phyloP scores from a whole-genome alignment of 2,113 vertebrate species.

The Stomatorhinus ivindoensis region DNA sequence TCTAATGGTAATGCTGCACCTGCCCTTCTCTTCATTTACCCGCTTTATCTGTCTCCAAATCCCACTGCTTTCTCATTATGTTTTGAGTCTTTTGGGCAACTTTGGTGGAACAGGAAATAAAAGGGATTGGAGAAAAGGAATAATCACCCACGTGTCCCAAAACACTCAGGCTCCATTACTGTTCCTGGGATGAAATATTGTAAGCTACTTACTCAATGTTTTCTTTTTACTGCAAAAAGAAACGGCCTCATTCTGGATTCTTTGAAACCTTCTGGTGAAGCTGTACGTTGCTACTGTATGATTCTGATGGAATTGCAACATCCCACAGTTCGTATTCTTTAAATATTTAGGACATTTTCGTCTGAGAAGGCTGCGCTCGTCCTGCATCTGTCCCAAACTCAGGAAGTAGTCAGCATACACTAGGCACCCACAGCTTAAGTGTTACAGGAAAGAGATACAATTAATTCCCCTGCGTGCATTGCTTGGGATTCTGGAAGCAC shows the following conservation, averaged over 20 bases:
- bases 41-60: neutral
- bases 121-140: neutral
- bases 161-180: neutral
- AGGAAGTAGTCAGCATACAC: neutral
- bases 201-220: neutral
- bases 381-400: neutral
- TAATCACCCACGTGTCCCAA: neutral
- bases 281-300: neutral
- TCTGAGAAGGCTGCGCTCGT: neutral
- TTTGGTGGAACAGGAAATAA: neutral
- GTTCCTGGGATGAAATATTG: neutral
- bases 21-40: neutral
- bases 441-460: neutral
- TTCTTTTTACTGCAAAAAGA: neutral
- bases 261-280: neutral
- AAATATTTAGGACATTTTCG: neutral
- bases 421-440: neutral
- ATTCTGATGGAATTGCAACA: neutral
- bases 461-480: neutral
- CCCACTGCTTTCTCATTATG: neutral
- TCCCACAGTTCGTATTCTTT: neutral
- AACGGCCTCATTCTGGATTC: neutral
- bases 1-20: conserved; percentile 4
- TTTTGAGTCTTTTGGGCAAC: conserved; percentile 3
- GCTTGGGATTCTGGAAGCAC: neutral